phyloP scores from a whole-genome alignment of 2,797 vertebrate genomes.

The Gobio occitaniae region DNA sequence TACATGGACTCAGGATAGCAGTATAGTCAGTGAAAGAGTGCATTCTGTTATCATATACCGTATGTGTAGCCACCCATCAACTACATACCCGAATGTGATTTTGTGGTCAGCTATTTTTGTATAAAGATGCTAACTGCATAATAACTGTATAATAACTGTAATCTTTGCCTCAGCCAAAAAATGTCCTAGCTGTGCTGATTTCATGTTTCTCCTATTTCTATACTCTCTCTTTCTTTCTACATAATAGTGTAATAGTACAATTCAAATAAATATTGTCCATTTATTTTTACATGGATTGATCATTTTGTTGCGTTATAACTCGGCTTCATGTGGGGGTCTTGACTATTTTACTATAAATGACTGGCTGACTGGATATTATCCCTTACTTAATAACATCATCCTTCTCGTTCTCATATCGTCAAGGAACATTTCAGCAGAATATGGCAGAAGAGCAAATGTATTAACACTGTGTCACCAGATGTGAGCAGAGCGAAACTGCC shows the following conservation, averaged over 20 bases:
- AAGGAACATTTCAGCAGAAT: background rate
- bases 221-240: background rate
- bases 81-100: background rate
- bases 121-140: background rate
- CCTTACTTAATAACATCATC: background rate
- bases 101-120: background rate
- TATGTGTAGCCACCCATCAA: background rate
- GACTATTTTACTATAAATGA: background rate
- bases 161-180: background rate
- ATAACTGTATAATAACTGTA: background rate
- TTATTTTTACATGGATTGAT: background rate
- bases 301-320: background rate
- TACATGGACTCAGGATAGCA: conserved; percentile 30
- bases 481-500: background rate
- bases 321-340: background rate
- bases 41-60: background rate
- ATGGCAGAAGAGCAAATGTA: background rate
- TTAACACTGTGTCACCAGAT: background rate
- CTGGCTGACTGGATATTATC: background rate
- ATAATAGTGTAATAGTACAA: background rate
- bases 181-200: background rate
- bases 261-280: background rate
- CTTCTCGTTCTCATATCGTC: background rate
- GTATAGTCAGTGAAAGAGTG: too few species aligned
- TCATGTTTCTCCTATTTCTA: background rate